Conservation (phyloP, 37 sponge, comb jelly and placozoan species). For the Chondrilla cf. caribensis region DNA sequence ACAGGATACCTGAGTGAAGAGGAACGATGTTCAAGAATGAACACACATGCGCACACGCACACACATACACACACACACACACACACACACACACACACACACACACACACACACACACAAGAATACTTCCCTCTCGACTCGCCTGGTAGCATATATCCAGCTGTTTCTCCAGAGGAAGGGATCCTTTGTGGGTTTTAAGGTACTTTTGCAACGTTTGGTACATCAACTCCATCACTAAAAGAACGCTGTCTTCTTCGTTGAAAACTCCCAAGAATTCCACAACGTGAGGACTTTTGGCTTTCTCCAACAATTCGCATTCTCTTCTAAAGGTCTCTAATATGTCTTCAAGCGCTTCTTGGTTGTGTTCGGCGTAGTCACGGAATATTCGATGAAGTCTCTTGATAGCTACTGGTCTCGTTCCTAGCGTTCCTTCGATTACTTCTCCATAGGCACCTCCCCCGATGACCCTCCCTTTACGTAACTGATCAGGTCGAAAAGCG, state of each 20-base stretch:
- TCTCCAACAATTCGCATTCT: neutral
- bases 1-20: neutral
- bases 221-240: no score
- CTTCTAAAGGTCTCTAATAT: no score
- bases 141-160: no score
- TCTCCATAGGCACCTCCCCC: neutral
- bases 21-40: neutral
- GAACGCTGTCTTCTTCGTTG: no score
- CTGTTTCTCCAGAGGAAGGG: neutral
- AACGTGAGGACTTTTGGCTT: neutral
- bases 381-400: slow-evolving; percentile 3
- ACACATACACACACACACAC: no score
- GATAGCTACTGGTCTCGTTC: neutral
- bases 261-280: neutral
- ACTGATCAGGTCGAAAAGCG: neutral
- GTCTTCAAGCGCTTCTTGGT: no score
- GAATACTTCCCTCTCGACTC: no score
- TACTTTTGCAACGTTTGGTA: neutral
- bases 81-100: no score
- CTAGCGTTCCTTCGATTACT: neutral
- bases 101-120: no score
- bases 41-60: no score
- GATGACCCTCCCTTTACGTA: neutral
- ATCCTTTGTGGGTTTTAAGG: neutral
- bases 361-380: neutral